Evolutionary conservation across 2,113 vertebrate species (phyloP).

Genomic region (Bufo gargarizans): DNA sequence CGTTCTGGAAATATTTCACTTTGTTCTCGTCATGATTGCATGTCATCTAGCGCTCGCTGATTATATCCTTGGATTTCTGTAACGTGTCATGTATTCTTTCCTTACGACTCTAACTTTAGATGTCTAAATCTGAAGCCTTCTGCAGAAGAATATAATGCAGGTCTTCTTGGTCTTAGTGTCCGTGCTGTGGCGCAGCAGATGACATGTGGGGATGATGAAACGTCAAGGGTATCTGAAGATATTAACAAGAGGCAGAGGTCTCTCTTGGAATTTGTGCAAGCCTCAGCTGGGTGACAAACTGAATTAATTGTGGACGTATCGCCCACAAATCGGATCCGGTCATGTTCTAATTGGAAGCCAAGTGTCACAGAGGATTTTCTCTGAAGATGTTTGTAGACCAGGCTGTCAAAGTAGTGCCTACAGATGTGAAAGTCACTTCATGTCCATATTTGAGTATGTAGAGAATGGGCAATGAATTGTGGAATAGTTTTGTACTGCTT

Average conservation of each 20-base stretch:
- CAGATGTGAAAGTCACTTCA: not conserved
- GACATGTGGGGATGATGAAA: not conserved
- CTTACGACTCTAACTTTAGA: not conserved
- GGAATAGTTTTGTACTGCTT: too few relatives aligned
- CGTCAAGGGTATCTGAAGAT: constrained; percentile 21
- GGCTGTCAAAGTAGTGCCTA: not conserved
- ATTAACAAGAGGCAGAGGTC: not conserved
- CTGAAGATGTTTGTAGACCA: not conserved
- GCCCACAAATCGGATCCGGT: constrained; percentile 13
- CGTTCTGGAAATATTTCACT: constrained; percentile 35
- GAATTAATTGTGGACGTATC: constrained; percentile 12
- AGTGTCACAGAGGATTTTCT: constrained; percentile 22
- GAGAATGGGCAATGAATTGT: too few relatives aligned
- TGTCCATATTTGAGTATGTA: too few relatives aligned
- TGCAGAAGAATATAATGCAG: not conserved
- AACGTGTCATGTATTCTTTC: not conserved
- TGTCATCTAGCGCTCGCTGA: constrained; percentile 13
- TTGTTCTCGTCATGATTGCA: not conserved
- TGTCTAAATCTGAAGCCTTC: not conserved
- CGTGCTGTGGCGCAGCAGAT: not conserved
- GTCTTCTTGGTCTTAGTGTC: not conserved
- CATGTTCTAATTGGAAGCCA: constrained; percentile 27
- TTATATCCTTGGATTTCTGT: constrained; percentile 5
- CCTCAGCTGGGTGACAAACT: constrained; percentile 38
- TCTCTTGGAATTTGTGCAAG: constrained; percentile 13